Evolutionary conservation across 2,113 vertebrate genomes (phyloP), one percentile per base, ranked within the genome.

Genomic region (Scartelaos histophorus): DNA sequence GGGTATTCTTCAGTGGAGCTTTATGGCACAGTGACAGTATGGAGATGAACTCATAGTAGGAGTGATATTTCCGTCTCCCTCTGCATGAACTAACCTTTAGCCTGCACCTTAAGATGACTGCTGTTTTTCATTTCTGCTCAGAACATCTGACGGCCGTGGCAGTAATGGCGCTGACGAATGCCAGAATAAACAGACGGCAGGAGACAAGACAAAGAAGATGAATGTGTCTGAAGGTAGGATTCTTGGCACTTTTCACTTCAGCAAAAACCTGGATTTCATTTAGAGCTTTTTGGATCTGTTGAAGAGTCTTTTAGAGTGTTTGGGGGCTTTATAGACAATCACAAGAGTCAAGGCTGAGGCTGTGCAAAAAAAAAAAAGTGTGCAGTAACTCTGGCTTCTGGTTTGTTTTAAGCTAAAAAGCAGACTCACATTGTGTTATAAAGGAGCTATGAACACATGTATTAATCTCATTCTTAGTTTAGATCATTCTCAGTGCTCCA

Each of bases 121-220:
- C 90, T 91, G 91, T 88, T 93, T 92, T 85, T 92, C 84, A 91
- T 91, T 91, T 90, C 75, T 81, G 82, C 88, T 70, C 12, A 74
- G 89, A 79, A 82, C 81, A 84, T 84, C 76, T 91, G 89, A 91
- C 82, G 80, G 84, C 73, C 81, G 74, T 84, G 87, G 87, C 85
- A 85, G 89, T 83, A 90, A 90, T 88, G 82, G 86, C 64, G 73
- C 84, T 90, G 90, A 92, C 88, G 88, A 90, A 90, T 88, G 82
- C 87, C 87, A 92, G 87, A 91, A 92, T 84, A 87, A 92, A 93
- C 89, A 92, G 85, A 88, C 84, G 85, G 86, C 68, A 75, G 85
- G 85, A 90, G 90, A 91, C 86, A 84, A 86, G 89, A 91, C 85
- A 88, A 85, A 85, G 84, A 91, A 90, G 89, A 92, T 88, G 85